A percentile compares a stretch with the other conserved stretches of the same genome.
These are phyloP conservation scores for human DNA, from an alignment of 2,113 vertebrate species.

Conservation along the genomic window DNA sequence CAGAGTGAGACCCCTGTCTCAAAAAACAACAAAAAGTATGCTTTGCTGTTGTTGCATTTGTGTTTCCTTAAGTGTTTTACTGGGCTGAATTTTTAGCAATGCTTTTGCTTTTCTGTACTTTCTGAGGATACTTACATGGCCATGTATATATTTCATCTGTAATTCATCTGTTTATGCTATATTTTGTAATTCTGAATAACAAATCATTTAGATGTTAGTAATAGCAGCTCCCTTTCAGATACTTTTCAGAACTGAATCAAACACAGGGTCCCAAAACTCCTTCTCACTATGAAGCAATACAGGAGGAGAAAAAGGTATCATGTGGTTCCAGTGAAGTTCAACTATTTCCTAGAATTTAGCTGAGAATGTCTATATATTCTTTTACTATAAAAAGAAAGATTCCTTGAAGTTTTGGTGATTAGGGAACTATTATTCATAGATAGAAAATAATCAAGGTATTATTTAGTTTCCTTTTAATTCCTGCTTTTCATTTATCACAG, in stretches of 20 bases:
- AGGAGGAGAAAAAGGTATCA: background rate
- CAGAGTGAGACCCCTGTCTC: no score
- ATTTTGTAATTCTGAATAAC: background rate
- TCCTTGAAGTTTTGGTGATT: background rate
- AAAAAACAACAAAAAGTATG: background rate
- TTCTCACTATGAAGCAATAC: background rate
- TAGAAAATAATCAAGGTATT: background rate
- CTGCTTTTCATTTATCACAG: background rate
- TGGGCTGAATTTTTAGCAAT: constrained; percentile 16
- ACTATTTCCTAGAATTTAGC: background rate
- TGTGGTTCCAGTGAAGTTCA: background rate
- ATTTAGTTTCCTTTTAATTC: background rate
- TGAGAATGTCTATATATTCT: background rate
- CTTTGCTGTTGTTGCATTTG: background rate
- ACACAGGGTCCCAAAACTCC: background rate
- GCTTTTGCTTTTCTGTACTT: background rate
- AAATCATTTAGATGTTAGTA: background rate
- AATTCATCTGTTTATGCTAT: background rate
- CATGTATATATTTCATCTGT: background rate
- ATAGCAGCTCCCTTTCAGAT: background rate
- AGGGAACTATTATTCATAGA: background rate
- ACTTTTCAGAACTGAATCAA: background rate
- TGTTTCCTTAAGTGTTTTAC: background rate
- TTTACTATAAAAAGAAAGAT: background rate
- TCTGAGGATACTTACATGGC: background rate